Evolutionary conservation across 2,113 vertebrate species (phyloP).

Genomic region (Rhadina sibilatrix): DNA sequence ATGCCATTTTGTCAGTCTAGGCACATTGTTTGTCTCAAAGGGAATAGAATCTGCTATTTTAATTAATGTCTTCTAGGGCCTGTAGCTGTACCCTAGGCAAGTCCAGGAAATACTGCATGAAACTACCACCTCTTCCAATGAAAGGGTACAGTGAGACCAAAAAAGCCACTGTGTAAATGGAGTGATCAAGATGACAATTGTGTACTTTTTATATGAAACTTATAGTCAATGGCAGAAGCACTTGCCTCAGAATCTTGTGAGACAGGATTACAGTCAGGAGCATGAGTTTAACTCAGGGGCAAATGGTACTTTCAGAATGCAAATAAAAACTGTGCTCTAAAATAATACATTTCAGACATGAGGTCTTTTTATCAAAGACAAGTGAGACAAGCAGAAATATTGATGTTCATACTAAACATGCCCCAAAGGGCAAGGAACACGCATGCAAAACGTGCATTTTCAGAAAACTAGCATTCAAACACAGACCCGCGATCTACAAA

Average conservation of each 20-base stretch:
- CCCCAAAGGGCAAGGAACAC: background rate
- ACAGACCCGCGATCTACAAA: background rate
- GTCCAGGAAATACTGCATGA: background rate
- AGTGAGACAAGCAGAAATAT: background rate
- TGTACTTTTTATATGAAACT: background rate
- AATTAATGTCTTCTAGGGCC: background rate
- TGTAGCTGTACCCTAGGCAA: background rate
- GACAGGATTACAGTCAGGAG: background rate
- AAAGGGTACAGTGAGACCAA: background rate
- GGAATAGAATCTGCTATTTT: background rate
- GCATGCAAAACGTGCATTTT: background rate
- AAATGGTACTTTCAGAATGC: background rate
- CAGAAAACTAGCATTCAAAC: background rate
- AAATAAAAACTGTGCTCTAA: background rate
- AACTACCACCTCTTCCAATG: background rate
- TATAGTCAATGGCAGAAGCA: background rate
- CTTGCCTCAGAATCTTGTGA: background rate
- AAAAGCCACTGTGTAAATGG: background rate
- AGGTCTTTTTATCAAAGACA: background rate
- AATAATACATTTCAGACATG: background rate
- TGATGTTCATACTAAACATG: background rate
- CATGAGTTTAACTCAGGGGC: background rate
- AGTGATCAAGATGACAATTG: background rate
- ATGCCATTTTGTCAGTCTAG: background rate
- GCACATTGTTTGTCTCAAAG: background rate